Conservation (phyloP, 2,113 vertebrate species). For the Anthoscopus minutus region DNA sequence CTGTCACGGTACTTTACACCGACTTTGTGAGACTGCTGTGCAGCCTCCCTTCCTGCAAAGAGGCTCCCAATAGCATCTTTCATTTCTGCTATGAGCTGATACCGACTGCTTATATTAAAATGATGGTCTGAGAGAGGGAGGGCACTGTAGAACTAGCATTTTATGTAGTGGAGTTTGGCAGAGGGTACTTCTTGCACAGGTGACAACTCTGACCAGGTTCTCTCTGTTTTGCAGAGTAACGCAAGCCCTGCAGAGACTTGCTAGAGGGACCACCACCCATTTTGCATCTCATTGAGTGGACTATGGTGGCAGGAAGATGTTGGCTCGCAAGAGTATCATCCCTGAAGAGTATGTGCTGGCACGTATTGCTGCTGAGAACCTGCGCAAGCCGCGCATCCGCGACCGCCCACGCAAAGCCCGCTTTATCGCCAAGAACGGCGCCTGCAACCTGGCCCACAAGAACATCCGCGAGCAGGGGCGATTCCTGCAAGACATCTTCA, state of each 20-base stretch:
- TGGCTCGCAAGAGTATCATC: conserved; percentile 96
- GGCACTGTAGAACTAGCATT: background rate
- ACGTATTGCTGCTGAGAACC: conserved; percentile 84
- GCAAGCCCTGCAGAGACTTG: background rate
- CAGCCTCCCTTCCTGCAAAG: background rate
- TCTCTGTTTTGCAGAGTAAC: background rate
- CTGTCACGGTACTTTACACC: background rate
- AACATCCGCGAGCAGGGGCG: conserved; percentile 97
- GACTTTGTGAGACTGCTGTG: background rate
- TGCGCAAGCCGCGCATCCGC: conserved; percentile 89
- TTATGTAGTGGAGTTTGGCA: background rate
- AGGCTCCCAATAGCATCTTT: background rate
- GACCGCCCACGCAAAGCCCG: conserved; percentile 90
- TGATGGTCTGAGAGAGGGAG: background rate
- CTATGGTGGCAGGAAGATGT: conserved; percentile 77
- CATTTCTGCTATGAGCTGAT: background rate
- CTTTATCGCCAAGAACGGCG: conserved; percentile 97
- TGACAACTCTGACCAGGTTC: background rate
- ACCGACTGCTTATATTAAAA: background rate
- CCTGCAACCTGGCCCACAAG: conserved; percentile 96
- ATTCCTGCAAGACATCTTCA: conserved; percentile 97
- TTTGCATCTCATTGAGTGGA: background rate
- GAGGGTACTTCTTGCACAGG: background rate
- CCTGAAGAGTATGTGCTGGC: conserved; percentile 94
- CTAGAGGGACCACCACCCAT: background rate